phyloP scores from a whole-genome alignment of 1,140 invertebrate species.

The Cotesia chilonis region DNA sequence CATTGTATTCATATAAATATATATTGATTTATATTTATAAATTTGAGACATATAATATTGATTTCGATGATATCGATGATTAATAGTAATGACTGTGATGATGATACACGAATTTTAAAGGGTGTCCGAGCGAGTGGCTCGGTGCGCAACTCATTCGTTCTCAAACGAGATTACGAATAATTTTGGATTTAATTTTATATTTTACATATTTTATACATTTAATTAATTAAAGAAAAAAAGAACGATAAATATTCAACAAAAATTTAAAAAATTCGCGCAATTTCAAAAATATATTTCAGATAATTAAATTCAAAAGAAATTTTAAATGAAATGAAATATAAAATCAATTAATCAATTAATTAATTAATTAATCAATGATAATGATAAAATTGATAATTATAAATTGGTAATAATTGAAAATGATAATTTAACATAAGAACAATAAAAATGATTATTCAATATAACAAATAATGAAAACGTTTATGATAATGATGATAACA shows the following conservation, averaged over 20 bases:
- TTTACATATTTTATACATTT: conserved; percentile 9
- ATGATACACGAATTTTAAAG: background rate
- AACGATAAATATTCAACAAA: background rate
- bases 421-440: too few species aligned
- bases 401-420: too few species aligned
- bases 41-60: background rate
- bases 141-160: conserved; percentile 55
- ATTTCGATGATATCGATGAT: background rate
- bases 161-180: conserved; percentile 48
- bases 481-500: conserved; percentile 11
- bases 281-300: background rate
- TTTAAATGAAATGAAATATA: too few species aligned
- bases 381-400: too few species aligned
- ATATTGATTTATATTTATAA: background rate
- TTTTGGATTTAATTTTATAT: conserved; percentile 32
- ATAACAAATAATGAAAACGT: too few species aligned
- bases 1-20: background rate
- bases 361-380: too few species aligned
- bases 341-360: too few species aligned
- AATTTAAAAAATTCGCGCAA: background rate
- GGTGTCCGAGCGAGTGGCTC: conserved; percentile 55
- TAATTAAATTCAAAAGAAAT: background rate
- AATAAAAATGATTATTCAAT: too few species aligned
- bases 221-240: background rate
- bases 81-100: background rate